These are phyloP conservation scores for Trichopria drosophilae DNA, from an alignment of 2,888 invertebrate genomes.

Conservation along the genomic window DNA sequence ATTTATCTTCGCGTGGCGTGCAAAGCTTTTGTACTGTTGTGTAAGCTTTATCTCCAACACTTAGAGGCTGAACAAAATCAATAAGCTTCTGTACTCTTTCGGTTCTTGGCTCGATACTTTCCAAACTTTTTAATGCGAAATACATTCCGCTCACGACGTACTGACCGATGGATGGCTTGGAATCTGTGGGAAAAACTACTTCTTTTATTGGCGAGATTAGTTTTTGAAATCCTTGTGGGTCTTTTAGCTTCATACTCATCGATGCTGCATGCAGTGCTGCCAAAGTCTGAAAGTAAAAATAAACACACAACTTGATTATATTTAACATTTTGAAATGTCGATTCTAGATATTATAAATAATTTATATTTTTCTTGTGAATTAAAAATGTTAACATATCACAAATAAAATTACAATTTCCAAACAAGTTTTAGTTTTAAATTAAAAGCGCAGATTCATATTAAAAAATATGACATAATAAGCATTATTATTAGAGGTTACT, in stretches of 20 bases:
- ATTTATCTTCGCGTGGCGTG: conserved; percentile 23
- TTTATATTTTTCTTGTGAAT: neutral
- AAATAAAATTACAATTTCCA: neutral
- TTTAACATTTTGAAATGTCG: too few species aligned
- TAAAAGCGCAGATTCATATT: too few species aligned
- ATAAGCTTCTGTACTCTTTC: conserved; percentile 27
- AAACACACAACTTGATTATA: too few species aligned
- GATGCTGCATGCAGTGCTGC: conserved; percentile 45
- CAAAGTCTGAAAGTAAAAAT: conserved; percentile 41
- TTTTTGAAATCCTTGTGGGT: conserved; percentile 32
- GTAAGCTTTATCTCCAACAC: conserved; percentile 16
- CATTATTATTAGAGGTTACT: neutral
- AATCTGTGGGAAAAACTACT: conserved; percentile 37
- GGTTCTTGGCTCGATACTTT: conserved; percentile 31
- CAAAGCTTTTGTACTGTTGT: conserved; percentile 33
- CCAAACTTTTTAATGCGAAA: conserved; percentile 32
- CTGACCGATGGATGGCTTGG: conserved; percentile 30
- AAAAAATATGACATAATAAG: too few species aligned
- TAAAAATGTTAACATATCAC: neutral
- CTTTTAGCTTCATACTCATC: conserved; percentile 37
- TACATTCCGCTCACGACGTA: conserved; percentile 30
- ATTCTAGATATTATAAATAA: too few species aligned
- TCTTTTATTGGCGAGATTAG: conserved; percentile 39
- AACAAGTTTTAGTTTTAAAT: too few species aligned
- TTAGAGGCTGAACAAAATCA: conserved; percentile 29